A percentile compares a stretch with the other conserved stretches of the same genome.
Conservation (phyloP, 2,797 vertebrate genomes). For the Artibeus jamaicensis region DNA sequence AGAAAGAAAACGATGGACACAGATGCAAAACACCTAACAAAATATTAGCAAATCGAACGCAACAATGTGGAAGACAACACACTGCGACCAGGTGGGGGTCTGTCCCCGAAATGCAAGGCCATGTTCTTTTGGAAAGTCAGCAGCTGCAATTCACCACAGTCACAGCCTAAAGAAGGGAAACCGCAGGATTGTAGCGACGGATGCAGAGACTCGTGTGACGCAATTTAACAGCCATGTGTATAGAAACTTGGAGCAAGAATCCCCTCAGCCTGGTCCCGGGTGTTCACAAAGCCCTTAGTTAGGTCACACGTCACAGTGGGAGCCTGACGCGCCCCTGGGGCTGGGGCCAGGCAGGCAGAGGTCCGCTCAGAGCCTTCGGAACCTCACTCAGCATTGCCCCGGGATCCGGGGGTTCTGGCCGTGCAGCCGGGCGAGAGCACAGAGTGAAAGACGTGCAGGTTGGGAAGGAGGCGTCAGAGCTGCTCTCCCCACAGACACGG, state of each 20-base stretch:
- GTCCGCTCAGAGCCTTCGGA: accelerated
- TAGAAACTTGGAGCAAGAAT: not conserved
- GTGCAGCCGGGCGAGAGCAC: not conserved
- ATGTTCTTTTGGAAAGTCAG: not conserved
- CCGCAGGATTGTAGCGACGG: accelerated
- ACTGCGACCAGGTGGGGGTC: too few species aligned
- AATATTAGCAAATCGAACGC: not conserved
- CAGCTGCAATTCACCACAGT: too few species aligned
- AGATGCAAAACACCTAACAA: not conserved
- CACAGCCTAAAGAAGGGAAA: not conserved
- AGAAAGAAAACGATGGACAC: not conserved
- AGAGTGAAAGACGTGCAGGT: not conserved
- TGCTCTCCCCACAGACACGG: not conserved
- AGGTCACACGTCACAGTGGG: not conserved
- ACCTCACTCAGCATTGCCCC: accelerated
- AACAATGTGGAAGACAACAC: too few species aligned
- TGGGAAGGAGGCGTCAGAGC: not conserved
- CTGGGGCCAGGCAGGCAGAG: not conserved
- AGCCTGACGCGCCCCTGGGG: not conserved
- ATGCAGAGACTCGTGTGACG: too few species aligned
- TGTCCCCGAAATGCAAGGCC: too few species aligned
- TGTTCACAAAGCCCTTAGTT: not conserved
- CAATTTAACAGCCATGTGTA: not conserved
- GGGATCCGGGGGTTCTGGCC: not conserved
- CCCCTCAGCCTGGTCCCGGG: not conserved